Percentiles rank a stretch among this genome's conserved stretches.
These are phyloP conservation scores for Mimumesa dahlbomi DNA, from an alignment of 2,888 invertebrate genomes.

Conservation along the genomic window DNA sequence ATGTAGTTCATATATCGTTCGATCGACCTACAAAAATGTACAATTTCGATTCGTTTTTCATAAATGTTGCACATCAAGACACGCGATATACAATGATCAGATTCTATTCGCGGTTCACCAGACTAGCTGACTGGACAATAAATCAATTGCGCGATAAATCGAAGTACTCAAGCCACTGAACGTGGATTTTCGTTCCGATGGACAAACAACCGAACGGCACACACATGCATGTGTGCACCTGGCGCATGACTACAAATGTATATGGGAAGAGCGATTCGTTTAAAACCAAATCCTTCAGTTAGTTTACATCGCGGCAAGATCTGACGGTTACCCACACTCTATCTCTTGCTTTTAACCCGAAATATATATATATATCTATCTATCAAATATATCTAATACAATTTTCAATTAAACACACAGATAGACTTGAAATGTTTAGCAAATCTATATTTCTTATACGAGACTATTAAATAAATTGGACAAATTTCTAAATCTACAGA, in stretches of 20 bases:
- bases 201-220: conserved; percentile 15
- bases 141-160: conserved; percentile 38
- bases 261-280: background rate
- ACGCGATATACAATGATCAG: background rate
- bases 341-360: no score
- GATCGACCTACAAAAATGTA: no score
- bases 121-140: conserved; percentile 17
- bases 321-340: no score
- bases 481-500: no score
- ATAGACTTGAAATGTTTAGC: no score
- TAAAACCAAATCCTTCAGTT: background rate
- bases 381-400: no score
- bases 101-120: background rate
- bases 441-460: no score
- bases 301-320: background rate
- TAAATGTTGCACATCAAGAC: background rate
- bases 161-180: conserved; percentile 7
- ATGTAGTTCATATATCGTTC: no score
- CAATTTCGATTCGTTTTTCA: background rate
- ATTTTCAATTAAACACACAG: no score
- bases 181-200: conserved; percentile 15
- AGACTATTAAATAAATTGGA: no score
- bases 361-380: no score
- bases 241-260: conserved; percentile 5
- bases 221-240: conserved; percentile 4